Evolutionary conservation across 2,113 vertebrate species (phyloP).

Genomic region (Mesitornis unicolor): DNA sequence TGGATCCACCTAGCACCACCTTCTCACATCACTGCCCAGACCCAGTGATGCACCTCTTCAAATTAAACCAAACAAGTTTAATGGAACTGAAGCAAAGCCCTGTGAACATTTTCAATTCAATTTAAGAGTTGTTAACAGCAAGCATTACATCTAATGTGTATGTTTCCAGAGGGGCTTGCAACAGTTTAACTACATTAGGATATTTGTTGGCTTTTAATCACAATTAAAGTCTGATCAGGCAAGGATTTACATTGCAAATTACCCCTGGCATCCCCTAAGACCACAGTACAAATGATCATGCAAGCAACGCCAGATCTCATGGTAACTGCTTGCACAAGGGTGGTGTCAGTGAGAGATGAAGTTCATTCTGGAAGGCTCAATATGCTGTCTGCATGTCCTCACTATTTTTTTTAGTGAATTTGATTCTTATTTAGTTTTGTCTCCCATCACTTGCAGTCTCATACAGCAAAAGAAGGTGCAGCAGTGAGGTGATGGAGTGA

Average conservation of each 20-base stretch:
- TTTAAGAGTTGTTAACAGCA: not conserved
- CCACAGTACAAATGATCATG: not conserved
- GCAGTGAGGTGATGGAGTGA: not conserved
- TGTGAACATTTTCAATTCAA: not conserved
- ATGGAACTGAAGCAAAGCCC: not conserved
- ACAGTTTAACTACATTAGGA: not conserved
- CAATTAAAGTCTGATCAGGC: not conserved
- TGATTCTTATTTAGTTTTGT: not conserved
- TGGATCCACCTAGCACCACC: not conserved
- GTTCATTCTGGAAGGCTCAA: not conserved
- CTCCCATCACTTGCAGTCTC: not conserved
- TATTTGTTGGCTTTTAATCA: not conserved
- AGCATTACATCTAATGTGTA: not conserved
- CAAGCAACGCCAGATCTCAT: not conserved
- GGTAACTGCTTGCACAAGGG: not conserved
- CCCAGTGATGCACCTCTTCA: not conserved
- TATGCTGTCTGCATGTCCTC: not conserved
- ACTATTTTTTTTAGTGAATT: not conserved
- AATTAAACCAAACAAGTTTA: not conserved
- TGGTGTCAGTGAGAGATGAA: not conserved
- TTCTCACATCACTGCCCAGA: not conserved
- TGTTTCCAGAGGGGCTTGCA: not conserved
- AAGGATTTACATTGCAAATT: not conserved
- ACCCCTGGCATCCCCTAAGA: not conserved
- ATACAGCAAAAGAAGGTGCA: not conserved